phyloP scores from a whole-genome alignment of 2,113 vertebrate species.

The cat (Felis catus) region DNA sequence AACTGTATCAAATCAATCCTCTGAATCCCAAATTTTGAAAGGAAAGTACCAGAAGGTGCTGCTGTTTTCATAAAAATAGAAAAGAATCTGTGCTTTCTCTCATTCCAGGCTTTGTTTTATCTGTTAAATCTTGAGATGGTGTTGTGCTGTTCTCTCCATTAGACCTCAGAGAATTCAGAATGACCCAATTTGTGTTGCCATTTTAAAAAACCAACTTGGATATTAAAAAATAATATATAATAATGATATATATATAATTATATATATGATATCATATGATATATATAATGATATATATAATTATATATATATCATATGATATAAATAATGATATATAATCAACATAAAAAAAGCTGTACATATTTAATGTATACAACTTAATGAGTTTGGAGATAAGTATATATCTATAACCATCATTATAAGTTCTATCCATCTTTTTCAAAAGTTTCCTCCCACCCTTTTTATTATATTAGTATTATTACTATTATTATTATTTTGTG shows the following conservation, averaged over 20 bases:
- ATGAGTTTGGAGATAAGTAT: not conserved
- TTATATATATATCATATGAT: no score
- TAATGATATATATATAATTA: no score
- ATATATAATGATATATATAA: not conserved
- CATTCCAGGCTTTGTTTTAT: not conserved
- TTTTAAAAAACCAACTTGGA: not conserved
- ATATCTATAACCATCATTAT: not conserved
- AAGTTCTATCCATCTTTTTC: not conserved
- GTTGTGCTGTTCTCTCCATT: not conserved
- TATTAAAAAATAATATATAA: not conserved
- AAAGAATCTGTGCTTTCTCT: not conserved
- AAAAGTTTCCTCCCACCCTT: not conserved
- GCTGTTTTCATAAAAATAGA: not conserved
- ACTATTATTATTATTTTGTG: not conserved
- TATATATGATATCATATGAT: no score
- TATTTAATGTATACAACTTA: not conserved
- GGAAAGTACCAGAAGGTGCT: conserved; percentile 21
- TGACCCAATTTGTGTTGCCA: not conserved
- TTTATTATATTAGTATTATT: not conserved
- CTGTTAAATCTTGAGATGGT: not conserved
- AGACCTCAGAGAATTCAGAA: not conserved
- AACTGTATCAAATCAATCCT: conserved; percentile 40
- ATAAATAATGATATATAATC: not conserved
- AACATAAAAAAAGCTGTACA: not conserved
- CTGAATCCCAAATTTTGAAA: conserved; percentile 45